Evolutionary conservation across 2,797 vertebrate genomes (phyloP), one percentile per base, ranked within the genome.

Genomic region (Smutsia gigantea): DNA sequence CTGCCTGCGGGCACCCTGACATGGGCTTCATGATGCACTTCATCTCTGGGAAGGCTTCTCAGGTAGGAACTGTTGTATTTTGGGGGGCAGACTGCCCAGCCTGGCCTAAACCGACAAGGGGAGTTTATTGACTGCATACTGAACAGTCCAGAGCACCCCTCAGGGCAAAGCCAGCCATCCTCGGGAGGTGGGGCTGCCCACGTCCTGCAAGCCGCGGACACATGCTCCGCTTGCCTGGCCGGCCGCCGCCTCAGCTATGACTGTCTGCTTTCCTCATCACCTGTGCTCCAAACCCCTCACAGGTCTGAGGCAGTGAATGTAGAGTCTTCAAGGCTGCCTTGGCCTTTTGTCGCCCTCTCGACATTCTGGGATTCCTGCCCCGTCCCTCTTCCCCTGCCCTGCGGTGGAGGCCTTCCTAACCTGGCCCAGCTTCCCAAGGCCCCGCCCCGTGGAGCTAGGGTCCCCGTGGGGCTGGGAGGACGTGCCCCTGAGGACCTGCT

Each of bases 11-110:
- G 46, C 18, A 42, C 15, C 19, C 49, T 12, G 87, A 21, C 5
- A 0, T 1, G 8, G 42, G 68, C 55, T 57, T 23, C 21, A 25
- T 1, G 3, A 13, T 23, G 27, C 13, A 25, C 5, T 12, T 8
- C 25, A 0, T 49, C 4, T 18, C 18, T 2, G 19, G 51, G 71
- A 29, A 29, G 2, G 13, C 64, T 31, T 13, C 0, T 27, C n/a
- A 2, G 59, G 13, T 3, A 15, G 21, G 49, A 25, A 42, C 34
- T 23, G 19, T 49, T 9, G 29, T 59, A 1, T 12, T 21, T 34
- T 4, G 13, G 39, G 27, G 13, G 63, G 49, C 55, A n/a, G 39
- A 34, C 31, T 6, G 3, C 2, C 39, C 75, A 18, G 12, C 21
- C 42, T 27, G 63, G n/a, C 34, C 39, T 37, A 7, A 31, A 42